Base-by-base conservation (phyloP, 2,888 invertebrate species). In the Hemithea aestivaria region DNA sequence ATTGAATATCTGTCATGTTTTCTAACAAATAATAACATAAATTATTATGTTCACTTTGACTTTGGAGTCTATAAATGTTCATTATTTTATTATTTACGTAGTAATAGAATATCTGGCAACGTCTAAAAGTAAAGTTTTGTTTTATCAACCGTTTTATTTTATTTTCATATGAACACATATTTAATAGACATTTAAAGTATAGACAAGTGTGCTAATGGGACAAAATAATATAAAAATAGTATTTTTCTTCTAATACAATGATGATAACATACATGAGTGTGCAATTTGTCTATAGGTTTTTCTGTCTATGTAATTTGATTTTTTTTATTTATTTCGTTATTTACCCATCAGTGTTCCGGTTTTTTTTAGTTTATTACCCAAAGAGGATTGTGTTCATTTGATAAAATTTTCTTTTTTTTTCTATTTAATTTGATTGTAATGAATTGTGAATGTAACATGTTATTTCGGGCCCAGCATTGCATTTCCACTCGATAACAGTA, bases 311-410 rank as follows among this genome's bases (percentile, higher is more conserved):
- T 49, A 46, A 54, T 59, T 55, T 49, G 31, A 52, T 39, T 32
- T 45, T 51, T 52, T 51, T 49, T 74, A 72, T 78, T 67, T 57
- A 73, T 76, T 54, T 55, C 56, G 34, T 12, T 21, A 7, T n/a
- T 16, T 36, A 63, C 38, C 53, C 53, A 56, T 56, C 66, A 53
- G 68, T 73, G 71, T 72, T 70, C 65, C 57, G 61, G 56, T 62
- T 54, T 73, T 62, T 54, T 73, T 68, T 70, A 53, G 58, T 73
- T 71, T 41, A 12, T 62, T 67, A 66, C 73, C 85, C 85, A 87
- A 85, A 87, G 85, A 85, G 60, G 66, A 67, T 76, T 83, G 85
- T 87, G 85, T 87, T 87, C 85, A 81, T 79, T 75, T 75, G 65
- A 65, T 56, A 51, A 66, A 68, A 67, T 66, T 57, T 61, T 60